Conservation (phyloP, 2,888 invertebrate species). For the Nomada hirtipes region DNA sequence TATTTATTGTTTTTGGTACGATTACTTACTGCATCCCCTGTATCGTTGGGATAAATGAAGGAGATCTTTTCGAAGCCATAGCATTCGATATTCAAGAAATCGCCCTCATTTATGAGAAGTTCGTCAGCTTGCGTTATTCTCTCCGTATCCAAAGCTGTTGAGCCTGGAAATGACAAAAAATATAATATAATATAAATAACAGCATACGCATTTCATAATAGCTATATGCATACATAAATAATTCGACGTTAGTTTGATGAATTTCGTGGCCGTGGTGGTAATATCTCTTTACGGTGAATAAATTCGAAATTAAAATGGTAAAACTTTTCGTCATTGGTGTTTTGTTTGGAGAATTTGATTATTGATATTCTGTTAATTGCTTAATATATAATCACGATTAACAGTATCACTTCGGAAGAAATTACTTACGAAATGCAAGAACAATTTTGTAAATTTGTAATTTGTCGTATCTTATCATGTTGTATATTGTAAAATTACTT, state of each 20-base stretch:
- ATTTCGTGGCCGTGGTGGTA: not conserved
- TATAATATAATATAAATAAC: no score
- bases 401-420: not conserved
- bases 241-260: not conserved
- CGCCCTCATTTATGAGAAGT: conserved; percentile 75
- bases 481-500: no score
- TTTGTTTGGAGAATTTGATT: no score
- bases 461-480: no score
- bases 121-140: conserved; percentile 61
- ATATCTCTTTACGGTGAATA: not conserved
- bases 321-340: not conserved
- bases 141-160: conserved; percentile 58
- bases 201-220: no score
- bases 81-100: conserved; percentile 72
- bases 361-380: no score
- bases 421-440: not conserved
- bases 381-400: no score
- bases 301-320: not conserved
- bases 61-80: conserved; percentile 57
- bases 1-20: no score
- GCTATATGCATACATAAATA: no score
- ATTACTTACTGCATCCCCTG: conserved; percentile 19
- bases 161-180: conserved; percentile 56
- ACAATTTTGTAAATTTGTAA: not conserved
- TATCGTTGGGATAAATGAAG: conserved; percentile 71